Base-by-base conservation (phyloP, 2,797 vertebrate species). In the Sparidentex hasta region DNA sequence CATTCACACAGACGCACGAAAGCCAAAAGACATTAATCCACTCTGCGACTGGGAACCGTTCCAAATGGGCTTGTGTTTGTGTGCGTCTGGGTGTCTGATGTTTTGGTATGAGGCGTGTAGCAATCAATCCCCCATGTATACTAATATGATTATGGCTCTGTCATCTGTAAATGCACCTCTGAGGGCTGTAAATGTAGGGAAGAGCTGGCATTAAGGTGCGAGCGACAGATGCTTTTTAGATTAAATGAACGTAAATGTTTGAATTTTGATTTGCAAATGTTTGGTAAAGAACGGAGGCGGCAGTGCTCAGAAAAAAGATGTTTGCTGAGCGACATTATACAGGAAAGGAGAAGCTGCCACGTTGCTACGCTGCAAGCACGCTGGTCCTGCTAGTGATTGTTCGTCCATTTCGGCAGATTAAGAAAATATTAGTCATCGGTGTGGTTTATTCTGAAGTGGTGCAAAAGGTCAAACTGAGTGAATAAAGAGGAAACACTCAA, bases 11-110 rank as follows among this genome's bases (percentile, higher is more conserved):
- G 12, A 84, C 55, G 68, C 65, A 72, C 48, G 25, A 57, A 57
- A 52, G 87, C 90, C 88, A 92, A 82, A 77, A 82, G 71, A 66
- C 62, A 91, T 92, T 84, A 90, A 92, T 93, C 86, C 87, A 88
- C 69, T 65, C 29, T 80, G 78, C 18, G 69, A 80, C 74, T 76
- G 85, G 88, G 86, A 91, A 67, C 41, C 33, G 57, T 57, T 91
- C 90, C 87, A 91, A 90, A 80, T 70, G n/a, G 71, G 59, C 81
- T 80, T 29, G 83, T 81, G 78, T 84, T 78, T 86, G 68, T 67
- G 62, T 73, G 65, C 27, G 73, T 14, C 27, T 65, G 59, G 66
- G 82, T 87, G 84, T 85, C 62, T 73, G 80, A 81, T 87, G 79
- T 84, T 81, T 89, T 78, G 56, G 44, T 79, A 67, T 74, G 64